phyloP scores from a whole-genome alignment of 30 jellyfish, hydroid and myxozoan species.

The Aurelia aurita region DNA sequence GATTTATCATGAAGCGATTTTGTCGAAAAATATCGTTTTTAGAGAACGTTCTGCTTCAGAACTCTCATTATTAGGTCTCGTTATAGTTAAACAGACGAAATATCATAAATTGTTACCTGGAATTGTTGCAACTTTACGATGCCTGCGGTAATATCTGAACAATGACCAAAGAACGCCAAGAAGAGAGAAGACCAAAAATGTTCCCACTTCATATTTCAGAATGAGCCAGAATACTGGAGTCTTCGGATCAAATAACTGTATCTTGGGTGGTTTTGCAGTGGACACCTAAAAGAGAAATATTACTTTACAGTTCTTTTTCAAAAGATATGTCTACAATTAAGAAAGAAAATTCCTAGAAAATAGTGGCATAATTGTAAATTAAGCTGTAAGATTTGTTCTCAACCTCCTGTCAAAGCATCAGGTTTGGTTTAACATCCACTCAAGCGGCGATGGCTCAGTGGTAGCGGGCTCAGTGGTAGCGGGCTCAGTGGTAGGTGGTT shows the following conservation, averaged over 20 bases:
- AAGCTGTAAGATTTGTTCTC: not conserved
- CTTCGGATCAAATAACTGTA: constrained; percentile 48
- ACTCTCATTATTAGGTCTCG: too few species aligned
- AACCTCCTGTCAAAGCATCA: too few species aligned
- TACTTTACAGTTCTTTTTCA: not conserved
- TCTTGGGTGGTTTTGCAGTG: constrained; percentile 30
- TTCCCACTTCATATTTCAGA: constrained; percentile 16
- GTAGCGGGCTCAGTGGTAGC: too few species aligned
- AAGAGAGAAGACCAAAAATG: not conserved
- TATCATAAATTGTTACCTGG: not conserved
- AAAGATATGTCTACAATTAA: not conserved
- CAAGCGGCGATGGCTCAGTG: too few species aligned
- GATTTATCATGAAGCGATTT: too few species aligned
- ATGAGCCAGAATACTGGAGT: constrained; percentile 62
- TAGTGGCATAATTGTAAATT: not conserved
- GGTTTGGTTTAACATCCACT: too few species aligned
- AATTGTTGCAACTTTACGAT: not conserved
- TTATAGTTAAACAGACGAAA: too few species aligned
- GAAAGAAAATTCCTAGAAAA: not conserved
- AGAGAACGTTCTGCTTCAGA: too few species aligned
- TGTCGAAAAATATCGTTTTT: too few species aligned
- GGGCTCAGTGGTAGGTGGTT: too few species aligned
- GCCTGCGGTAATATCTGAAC: not conserved
- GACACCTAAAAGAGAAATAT: constrained; percentile 7
- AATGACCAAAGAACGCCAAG: constrained; percentile 28